These are phyloP conservation scores for Minunthozetes semirufus DNA, from an alignment of 2,888 invertebrate species.

Conservation along the genomic window DNA sequence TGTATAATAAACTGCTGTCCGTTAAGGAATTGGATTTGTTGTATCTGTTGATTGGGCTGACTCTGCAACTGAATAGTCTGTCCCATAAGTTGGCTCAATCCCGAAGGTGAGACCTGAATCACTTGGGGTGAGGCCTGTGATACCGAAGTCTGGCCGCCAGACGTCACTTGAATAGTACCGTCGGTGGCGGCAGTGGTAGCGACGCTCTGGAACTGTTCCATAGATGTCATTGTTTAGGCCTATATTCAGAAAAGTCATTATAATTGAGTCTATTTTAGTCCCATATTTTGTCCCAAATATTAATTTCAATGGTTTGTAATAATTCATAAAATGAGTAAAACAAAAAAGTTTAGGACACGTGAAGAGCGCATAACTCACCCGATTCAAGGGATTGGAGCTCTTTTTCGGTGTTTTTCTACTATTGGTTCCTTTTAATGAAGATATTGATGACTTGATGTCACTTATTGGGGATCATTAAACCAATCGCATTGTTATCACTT, in stretches of 20 bases:
- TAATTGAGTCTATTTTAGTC: neutral
- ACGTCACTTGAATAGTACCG: conserved; percentile 13
- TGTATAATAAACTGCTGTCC: conserved; percentile 40
- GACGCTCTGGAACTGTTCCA: conserved; percentile 9
- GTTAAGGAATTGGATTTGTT: conserved; percentile 36
- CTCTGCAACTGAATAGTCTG: conserved; percentile 41
- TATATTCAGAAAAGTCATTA: neutral
- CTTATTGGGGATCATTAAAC: no score
- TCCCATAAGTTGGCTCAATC: conserved; percentile 39
- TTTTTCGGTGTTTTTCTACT: no score
- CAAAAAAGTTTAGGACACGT: no score
- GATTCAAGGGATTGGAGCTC: no score
- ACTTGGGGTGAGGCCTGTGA: conserved; percentile 7
- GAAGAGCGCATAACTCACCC: no score
- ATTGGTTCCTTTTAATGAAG: no score
- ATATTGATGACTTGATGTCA: no score
- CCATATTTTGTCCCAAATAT: neutral
- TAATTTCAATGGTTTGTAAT: neutral
- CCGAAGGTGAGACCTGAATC: conserved; percentile 31
- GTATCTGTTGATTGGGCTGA: conserved; percentile 40
- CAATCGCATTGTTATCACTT: no score
- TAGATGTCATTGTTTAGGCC: neutral
- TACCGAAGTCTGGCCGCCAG: conserved; percentile 21
- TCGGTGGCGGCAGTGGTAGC: neutral
- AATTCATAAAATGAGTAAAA: neutral